Evolutionary conservation across 2,113 vertebrate species (phyloP).

Genomic region (Hyla sarda): DNA sequence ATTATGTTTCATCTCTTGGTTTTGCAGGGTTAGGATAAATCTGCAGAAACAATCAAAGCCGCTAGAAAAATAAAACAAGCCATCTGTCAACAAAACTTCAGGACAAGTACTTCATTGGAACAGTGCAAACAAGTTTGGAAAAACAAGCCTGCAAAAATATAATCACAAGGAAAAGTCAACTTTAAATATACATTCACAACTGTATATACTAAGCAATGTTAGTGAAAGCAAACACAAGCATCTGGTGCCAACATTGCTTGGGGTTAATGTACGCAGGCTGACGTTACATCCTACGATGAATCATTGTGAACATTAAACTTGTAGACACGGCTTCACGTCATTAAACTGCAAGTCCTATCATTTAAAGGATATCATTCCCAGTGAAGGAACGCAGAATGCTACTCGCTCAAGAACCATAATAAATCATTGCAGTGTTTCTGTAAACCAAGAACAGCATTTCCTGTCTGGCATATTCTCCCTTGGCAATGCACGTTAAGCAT

Average conservation of each 20-base stretch:
- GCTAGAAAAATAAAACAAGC: slow-evolving; percentile 29
- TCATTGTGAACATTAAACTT: slow-evolving; percentile 33
- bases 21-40: slow-evolving; percentile 5
- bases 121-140: slow-evolving; percentile 7
- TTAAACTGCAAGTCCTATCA: slow-evolving; percentile 33
- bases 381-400: slow-evolving; percentile 32
- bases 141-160: slow-evolving; percentile 16
- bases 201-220: slow-evolving; percentile 28
- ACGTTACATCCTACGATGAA: slow-evolving; percentile 34
- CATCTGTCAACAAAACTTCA: slow-evolving; percentile 28
- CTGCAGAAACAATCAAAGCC: slow-evolving; percentile 12
- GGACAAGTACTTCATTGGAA: slow-evolving; percentile 1
- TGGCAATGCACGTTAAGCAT: slow-evolving; percentile 17
- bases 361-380: slow-evolving; percentile 42
- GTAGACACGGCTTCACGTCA: slow-evolving; percentile 49
- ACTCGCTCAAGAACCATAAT: slow-evolving; percentile 33
- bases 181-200: background rate
- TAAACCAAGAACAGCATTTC: slow-evolving; percentile 46
- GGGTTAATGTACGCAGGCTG: slow-evolving; percentile 35
- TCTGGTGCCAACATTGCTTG: slow-evolving; percentile 41
- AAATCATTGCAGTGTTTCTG: slow-evolving; percentile 37
- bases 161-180: background rate
- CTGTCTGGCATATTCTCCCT: slow-evolving; percentile 22
- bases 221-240: slow-evolving; percentile 32
- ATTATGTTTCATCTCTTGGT: background rate